These are phyloP conservation scores for Sinocyclocheilus grahami DNA, from an alignment of 2,113 vertebrate species.

Conservation along the genomic window DNA sequence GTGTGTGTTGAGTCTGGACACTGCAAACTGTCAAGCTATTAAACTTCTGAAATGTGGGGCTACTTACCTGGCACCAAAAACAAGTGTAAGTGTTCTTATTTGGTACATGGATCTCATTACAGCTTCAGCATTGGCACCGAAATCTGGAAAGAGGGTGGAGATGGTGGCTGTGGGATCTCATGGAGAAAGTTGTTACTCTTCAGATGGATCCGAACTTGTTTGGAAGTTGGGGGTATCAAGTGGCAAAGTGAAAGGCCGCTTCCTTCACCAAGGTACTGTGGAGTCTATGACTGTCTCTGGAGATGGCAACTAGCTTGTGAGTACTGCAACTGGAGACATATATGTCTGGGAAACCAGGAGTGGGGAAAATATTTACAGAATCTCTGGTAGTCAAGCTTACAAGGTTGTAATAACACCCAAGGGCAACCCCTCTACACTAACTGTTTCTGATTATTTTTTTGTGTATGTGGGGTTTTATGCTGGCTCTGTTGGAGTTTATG, in stretches of 20 bases:
- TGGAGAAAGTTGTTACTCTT: conserved; percentile 70
- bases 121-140: conserved; percentile 62
- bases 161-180: conserved; percentile 61
- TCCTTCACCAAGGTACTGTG: conserved; percentile 71
- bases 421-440: conserved; percentile 61
- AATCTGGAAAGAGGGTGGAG: conserved; percentile 64
- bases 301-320: conserved; percentile 66
- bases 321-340: conserved; percentile 70
- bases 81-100: conserved; percentile 61
- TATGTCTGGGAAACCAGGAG: conserved; percentile 76
- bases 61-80: conserved; percentile 63
- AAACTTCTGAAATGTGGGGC: conserved; percentile 65
- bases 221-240: conserved; percentile 71
- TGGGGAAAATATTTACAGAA: conserved; percentile 69
- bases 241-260: conserved; percentile 59
- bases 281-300: conserved; percentile 68
- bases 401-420: conserved; percentile 74
- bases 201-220: conserved; percentile 72
- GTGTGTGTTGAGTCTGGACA: conserved; percentile 74
- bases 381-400: conserved; percentile 65
- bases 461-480: conserved; percentile 79
- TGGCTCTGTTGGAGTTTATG: conserved; percentile 75
- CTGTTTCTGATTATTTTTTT: conserved; percentile 58
- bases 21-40: conserved; percentile 36
- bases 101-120: conserved; percentile 75